phyloP scores from a whole-genome alignment of 2,113 vertebrate genomes.

The Brevimyrus niger region DNA sequence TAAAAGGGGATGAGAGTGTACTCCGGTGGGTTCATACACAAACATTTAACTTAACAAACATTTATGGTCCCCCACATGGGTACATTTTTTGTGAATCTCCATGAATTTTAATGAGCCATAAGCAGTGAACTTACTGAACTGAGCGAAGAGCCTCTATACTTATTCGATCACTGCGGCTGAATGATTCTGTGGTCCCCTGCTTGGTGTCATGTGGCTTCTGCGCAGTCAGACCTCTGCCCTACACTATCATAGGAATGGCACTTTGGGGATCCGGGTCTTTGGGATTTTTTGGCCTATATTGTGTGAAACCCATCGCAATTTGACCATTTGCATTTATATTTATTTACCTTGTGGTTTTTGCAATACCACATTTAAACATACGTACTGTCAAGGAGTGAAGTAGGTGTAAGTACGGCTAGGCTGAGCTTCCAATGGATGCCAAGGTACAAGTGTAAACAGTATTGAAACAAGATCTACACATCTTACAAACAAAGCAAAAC shows the following conservation, averaged over 20 bases:
- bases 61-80: background rate
- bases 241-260: background rate
- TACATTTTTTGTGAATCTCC: background rate
- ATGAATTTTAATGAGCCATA: background rate
- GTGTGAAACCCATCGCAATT: background rate
- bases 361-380: background rate
- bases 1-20: background rate
- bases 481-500: background rate
- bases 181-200: background rate
- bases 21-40: background rate
- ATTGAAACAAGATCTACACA: background rate
- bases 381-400: background rate
- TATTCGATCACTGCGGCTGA: background rate
- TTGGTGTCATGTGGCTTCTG: background rate
- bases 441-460: background rate
- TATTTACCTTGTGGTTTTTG: background rate
- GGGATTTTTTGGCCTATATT: background rate
- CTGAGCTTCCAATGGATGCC: background rate
- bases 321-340: background rate
- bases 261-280: background rate
- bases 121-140: background rate
- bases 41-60: background rate
- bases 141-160: background rate
- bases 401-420: background rate
- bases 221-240: background rate